Percentiles rank a stretch among this genome's conserved stretches.
These are phyloP conservation scores for Isurus oxyrinchus DNA, from an alignment of 2,113 vertebrate species.

Conservation along the genomic window DNA sequence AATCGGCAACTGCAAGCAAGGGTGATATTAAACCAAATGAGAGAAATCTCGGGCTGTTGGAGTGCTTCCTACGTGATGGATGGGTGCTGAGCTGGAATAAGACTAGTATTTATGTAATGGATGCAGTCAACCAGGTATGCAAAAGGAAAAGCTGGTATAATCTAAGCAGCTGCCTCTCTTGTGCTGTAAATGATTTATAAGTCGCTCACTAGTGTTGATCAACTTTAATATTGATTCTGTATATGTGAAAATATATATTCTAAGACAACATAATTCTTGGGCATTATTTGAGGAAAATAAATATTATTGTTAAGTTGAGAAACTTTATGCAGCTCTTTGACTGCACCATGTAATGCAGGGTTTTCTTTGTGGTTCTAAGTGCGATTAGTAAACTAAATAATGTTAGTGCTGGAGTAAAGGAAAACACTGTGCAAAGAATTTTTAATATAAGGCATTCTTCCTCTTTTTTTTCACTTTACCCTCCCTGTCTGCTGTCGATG, in stretches of 20 bases:
- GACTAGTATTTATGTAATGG: conserved; percentile 85
- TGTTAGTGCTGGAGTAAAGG: background rate
- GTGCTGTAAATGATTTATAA: background rate
- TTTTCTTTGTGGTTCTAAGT: background rate
- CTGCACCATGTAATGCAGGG: background rate
- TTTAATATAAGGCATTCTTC: background rate
- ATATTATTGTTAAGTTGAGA: background rate
- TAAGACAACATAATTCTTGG: background rate
- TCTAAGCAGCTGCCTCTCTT: background rate
- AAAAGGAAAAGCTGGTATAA: background rate
- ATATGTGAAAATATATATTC: background rate
- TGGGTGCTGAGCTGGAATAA: conserved; percentile 97
- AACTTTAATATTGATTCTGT: background rate
- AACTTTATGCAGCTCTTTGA: background rate
- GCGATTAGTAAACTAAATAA: background rate
- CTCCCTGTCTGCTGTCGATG: background rate
- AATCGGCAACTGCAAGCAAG: conserved; percentile 53
- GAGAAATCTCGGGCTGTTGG: conserved; percentile 77
- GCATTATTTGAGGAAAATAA: background rate
- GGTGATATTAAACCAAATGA: conserved; percentile 54
- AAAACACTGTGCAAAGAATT: background rate
- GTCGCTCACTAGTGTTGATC: background rate
- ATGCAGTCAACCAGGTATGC: conserved; percentile 75
- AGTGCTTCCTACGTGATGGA: conserved; percentile 77
- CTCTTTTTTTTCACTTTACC: background rate